These are phyloP conservation scores for Danio kyathit DNA, from an alignment of 2,797 vertebrate species.

Conservation along the genomic window DNA sequence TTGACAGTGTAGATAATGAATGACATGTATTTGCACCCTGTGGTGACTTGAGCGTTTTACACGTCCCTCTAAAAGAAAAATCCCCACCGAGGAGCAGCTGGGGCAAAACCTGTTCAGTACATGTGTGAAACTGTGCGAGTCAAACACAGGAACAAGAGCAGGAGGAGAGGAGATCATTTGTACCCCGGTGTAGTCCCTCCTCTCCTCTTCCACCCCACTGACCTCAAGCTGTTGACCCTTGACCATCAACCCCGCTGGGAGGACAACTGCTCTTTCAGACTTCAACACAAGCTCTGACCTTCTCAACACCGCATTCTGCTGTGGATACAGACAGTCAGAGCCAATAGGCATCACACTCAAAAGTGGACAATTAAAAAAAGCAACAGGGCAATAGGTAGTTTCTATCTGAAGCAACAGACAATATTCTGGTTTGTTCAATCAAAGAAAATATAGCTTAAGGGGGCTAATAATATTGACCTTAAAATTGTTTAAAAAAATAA, in stretches of 20 bases:
- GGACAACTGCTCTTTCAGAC: slow-evolving; percentile 60
- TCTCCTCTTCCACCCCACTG: slow-evolving; percentile 18
- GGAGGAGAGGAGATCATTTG: slow-evolving; percentile 61
- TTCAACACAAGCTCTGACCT: slow-evolving; percentile 4
- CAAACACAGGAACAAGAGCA: slow-evolving; percentile 46
- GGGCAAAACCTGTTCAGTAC: slow-evolving; percentile 66
- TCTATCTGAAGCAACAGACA: background rate
- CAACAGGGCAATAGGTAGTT: background rate
- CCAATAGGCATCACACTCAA: background rate
- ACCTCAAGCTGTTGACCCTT: slow-evolving; percentile 58
- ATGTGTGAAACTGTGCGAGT: slow-evolving; percentile 32
- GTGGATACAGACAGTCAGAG: background rate
- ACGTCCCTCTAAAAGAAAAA: slow-evolving; percentile 60
- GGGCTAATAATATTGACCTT: too few species aligned
- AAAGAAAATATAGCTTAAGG: too few species aligned
- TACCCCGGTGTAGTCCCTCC: slow-evolving; percentile 49
- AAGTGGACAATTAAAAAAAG: background rate
- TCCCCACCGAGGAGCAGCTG: slow-evolving; percentile 73
- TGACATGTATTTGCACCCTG: slow-evolving; percentile 56
- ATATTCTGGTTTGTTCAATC: too few species aligned
- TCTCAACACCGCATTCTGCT: slow-evolving; percentile 17
- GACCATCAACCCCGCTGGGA: slow-evolving; percentile 45
- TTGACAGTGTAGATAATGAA: slow-evolving; percentile 34
- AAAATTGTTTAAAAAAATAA: too few species aligned
- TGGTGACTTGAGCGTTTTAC: slow-evolving; percentile 49